Evolutionary conservation across 1,140 invertebrate genomes (phyloP), one percentile per base, ranked within the genome.

Genomic region (Musca domestica): DNA sequence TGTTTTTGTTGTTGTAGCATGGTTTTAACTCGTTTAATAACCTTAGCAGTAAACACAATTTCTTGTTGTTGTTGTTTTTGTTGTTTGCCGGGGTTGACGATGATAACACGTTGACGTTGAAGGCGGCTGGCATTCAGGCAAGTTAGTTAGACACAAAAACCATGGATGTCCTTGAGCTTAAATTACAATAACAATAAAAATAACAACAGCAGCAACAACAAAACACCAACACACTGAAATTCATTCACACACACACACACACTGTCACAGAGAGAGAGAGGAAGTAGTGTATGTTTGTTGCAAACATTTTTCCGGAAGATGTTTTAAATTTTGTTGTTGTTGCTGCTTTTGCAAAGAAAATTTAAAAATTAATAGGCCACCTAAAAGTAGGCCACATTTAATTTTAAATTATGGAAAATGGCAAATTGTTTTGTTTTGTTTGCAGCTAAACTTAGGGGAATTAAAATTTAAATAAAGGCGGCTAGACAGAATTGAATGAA

Each of bases 141-240:
- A 9, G 27, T 30, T 30, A 30, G 27, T 30, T 30, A 56, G 12
- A 58, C 19, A 58, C 10, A 58, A 58, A 47, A 64, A 25, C 63
- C 47, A 64, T 64, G 63, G n/a, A 64, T 64, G 63, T 64, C 63
- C 63, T 64, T 64, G 63, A 64, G 63, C 63, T 64, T 64, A 47
- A 64, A 64, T 23, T 47, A 64, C 19, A 30, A 25, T 22, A 22
- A n/a, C 19, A 19, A 23, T 48, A 47, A 61, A 10, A 61, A 61
- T 19, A 19, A 58, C 15, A 61, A 17, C 58, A 61, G 19, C 2
- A 61, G 19, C 27, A 61, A 64, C 63, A 64, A 25, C 14, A 12
- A 58, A 56, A 25, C 23, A 56, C 19, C 19, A 6, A 56, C 52
- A 27, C 15, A 25, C 15, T 19, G 9, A 15, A 12, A 3, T 9